phyloP scores from a whole-genome alignment of 2,113 vertebrate species.

The Isichthys henryi region DNA sequence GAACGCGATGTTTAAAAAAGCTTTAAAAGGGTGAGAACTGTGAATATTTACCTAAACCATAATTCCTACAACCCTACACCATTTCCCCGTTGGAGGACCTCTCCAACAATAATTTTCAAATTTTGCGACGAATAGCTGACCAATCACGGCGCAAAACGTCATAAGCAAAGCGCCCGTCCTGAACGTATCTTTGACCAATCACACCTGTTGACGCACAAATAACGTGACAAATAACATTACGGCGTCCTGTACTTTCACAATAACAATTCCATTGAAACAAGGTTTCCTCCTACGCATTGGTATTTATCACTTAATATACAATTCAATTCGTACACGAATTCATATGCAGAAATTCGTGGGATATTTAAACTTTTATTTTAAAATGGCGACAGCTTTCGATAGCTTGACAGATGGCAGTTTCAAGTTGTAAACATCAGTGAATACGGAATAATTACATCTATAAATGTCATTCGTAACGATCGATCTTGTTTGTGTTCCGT shows the following conservation, averaged over 20 bases:
- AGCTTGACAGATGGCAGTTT: neutral
- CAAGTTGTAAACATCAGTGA: neutral
- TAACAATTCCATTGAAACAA: neutral
- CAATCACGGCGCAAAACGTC: neutral
- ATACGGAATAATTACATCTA: neutral
- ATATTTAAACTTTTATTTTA: neutral
- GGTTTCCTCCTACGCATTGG: neutral
- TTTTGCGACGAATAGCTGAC: neutral
- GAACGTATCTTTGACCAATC: neutral
- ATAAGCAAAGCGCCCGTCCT: neutral
- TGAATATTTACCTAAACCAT: neutral
- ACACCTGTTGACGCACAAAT: neutral
- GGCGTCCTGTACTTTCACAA: neutral
- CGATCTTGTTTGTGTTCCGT: neutral
- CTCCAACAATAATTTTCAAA: conserved; percentile 15
- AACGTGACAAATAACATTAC: neutral
- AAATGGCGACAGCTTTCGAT: neutral
- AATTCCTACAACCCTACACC: neutral
- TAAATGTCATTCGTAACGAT: neutral
- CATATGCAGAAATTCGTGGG: neutral
- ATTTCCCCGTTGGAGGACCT: neutral
- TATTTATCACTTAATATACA: neutral
- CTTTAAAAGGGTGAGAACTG: neutral
- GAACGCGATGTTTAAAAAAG: neutral
- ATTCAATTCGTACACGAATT: neutral